Base-by-base conservation (phyloP, 2,888 invertebrate species). In the Dasysyrphus albostriatus region DNA sequence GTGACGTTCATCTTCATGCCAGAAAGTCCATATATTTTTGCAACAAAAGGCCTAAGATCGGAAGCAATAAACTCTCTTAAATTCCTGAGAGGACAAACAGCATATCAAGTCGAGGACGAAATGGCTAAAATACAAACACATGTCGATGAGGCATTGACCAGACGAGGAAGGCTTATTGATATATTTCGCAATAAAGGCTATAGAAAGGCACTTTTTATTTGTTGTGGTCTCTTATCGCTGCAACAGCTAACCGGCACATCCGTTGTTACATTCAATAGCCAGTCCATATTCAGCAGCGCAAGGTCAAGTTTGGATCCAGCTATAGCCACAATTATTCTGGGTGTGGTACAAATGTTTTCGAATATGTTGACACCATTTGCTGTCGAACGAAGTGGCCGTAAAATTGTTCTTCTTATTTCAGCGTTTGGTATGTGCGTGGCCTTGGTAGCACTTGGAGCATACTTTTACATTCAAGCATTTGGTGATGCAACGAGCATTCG, bases 221-320 rank as follows among this genome's bases (percentile, higher is more conserved):
- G 95, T 0, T 95, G 95, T 89, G 95, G 95, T 5, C 93, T 98
- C 78, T 96, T 97, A 69, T 93, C 95, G 88, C 96, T 97, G 92
- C 98, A 98, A 91, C 98, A 98, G 92, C 93, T 97, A 85, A 95
- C 95, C 1, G 97, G 97, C 0, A 96, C 97, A 90, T 97, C 97
- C 91, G 96, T 96, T 0, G 95, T 97, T 0, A 94, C 97, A 3
- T 96, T 96, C 91, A 97, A 96, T 92, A 95, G 96, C 89, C 95
- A 96, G 88, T 93, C 92, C 49, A 96, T 97, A 89, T 97, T 97
- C 90, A 90, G 92, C 1, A 94, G 94, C 2, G 95, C 97, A 0
- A 95, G 95, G 5, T 94, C 95, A 0, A 90, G 93, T 0, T 89
- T 96, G 2, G 93, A 95, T 51, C 93, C 96, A 0, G 93, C 95